Percentiles rank a stretch among this genome's conserved stretches.
phyloP scores from a whole-genome alignment of 2,888 invertebrate species.

The Petrolisthes cinctipes region DNA sequence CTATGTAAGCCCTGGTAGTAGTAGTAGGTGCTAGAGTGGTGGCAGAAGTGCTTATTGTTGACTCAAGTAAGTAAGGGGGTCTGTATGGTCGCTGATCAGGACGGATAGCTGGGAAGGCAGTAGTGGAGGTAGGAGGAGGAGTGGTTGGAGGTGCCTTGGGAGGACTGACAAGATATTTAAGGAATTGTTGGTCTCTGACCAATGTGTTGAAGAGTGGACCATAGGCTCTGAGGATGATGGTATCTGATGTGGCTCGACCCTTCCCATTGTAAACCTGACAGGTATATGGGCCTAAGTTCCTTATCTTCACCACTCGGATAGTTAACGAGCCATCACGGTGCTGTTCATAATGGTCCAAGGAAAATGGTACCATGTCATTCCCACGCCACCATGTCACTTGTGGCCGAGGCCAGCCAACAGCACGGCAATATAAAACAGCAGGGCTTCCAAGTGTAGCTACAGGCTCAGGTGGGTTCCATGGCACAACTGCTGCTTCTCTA shows the following conservation, averaged over 20 bases:
- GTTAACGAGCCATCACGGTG: constrained; percentile 81
- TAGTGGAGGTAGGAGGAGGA: constrained; percentile 67
- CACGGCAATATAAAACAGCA: constrained; percentile 82
- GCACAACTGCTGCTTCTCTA: constrained; percentile 77
- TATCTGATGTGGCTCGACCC: constrained; percentile 82
- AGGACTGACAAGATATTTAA: constrained; percentile 74
- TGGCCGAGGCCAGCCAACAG: constrained; percentile 85
- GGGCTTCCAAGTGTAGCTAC: constrained; percentile 81
- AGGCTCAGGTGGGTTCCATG: constrained; percentile 76
- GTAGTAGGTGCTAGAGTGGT: constrained; percentile 7
- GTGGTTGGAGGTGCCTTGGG: constrained; percentile 65
- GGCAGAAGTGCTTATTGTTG: constrained; percentile 54
- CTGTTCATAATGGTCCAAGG: constrained; percentile 79
- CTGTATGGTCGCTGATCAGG: constrained; percentile 68
- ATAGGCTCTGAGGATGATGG: constrained; percentile 79
- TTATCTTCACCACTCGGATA: constrained; percentile 79
- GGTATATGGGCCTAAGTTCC: constrained; percentile 86
- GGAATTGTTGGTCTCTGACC: constrained; percentile 75
- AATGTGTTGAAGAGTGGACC: constrained; percentile 77
- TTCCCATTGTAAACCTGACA: constrained; percentile 90
- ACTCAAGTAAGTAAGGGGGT: constrained; percentile 61
- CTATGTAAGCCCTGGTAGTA: constrained; percentile 37
- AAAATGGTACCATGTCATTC: constrained; percentile 80
- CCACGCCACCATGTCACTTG: constrained; percentile 88
- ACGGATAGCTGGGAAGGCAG: constrained; percentile 70